Conservation (phyloP, 92 coral and sea anemone genomes). For the Montipora capitata region DNA sequence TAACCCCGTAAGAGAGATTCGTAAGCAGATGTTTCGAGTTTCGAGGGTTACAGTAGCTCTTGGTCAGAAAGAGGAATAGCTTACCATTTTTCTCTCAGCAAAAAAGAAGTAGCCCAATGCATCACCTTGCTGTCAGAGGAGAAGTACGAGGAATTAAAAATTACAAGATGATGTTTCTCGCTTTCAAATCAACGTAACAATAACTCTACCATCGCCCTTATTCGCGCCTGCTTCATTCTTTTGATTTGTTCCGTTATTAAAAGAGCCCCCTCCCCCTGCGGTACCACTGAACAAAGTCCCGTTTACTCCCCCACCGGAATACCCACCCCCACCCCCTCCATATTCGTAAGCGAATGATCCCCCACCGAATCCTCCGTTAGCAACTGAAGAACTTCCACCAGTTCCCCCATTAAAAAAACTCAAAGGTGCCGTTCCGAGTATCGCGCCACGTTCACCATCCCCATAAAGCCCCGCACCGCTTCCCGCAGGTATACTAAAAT, state of each 20-base stretch:
- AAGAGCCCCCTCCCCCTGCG: conserved; percentile 88
- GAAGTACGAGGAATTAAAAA: not conserved
- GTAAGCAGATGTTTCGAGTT: too few species aligned
- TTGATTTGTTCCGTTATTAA: conserved; percentile 20
- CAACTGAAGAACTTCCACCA: conserved; percentile 40
- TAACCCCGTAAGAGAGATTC: too few species aligned
- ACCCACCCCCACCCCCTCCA: conserved; percentile 42
- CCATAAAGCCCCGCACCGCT: conserved; percentile 55
- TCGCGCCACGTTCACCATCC: conserved; percentile 6
- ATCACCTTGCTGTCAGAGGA: too few species aligned
- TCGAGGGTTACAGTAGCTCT: too few species aligned
- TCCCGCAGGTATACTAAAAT: not conserved
- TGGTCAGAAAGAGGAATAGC: too few species aligned
- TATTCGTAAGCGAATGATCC: conserved; percentile 13
- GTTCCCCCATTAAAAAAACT: conserved; percentile 36
- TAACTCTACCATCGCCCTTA: conserved; percentile 32
- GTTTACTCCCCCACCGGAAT: conserved; percentile 35
- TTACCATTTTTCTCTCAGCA: too few species aligned
- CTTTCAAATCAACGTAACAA: not conserved
- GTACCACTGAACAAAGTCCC: conserved; percentile 18
- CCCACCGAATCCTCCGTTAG: conserved; percentile 81
- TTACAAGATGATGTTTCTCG: too few species aligned
- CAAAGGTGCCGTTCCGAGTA: not conserved
- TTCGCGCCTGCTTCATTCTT: conserved; percentile 17
- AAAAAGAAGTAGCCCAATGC: too few species aligned